These are phyloP conservation scores for Melanostoma mellinum DNA, from an alignment of 2,888 invertebrate species.

Conservation along the genomic window DNA sequence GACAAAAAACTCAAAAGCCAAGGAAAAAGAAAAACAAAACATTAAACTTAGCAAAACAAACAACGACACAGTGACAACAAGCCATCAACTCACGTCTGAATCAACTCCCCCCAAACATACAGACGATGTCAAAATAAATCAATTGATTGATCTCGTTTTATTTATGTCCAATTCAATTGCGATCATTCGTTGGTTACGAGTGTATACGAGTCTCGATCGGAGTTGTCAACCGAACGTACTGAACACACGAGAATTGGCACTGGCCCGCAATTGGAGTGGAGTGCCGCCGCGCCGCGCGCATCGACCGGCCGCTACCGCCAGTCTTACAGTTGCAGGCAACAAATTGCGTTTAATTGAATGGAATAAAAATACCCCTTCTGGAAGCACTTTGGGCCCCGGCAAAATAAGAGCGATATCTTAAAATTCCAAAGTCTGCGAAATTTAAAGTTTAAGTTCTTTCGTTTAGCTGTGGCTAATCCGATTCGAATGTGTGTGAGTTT, in stretches of 20 bases:
- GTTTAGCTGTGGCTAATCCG: slow-evolving; percentile 32
- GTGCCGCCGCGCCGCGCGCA: background rate
- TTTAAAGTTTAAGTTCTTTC: slow-evolving; percentile 63
- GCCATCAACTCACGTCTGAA: slow-evolving; percentile 52
- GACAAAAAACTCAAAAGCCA: slow-evolving; percentile 35
- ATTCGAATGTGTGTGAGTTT: slow-evolving; percentile 53
- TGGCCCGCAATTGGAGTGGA: background rate
- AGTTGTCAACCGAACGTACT: slow-evolving; percentile 65
- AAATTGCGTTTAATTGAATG: slow-evolving; percentile 73
- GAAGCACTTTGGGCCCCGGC: background rate
- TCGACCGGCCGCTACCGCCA: background rate
- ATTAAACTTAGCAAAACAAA: slow-evolving; percentile 4
- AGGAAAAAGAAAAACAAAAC: background rate
- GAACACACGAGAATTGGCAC: slow-evolving; percentile 14
- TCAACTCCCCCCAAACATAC: slow-evolving; percentile 25
- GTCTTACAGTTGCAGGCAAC: slow-evolving; percentile 63
- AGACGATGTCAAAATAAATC: slow-evolving; percentile 81
- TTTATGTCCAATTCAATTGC: slow-evolving; percentile 81
- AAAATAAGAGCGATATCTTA: slow-evolving; percentile 48
- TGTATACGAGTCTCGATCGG: slow-evolving; percentile 52
- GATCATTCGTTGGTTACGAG: slow-evolving; percentile 66
- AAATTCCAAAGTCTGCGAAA: slow-evolving; percentile 60
- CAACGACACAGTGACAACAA: slow-evolving; percentile 55
- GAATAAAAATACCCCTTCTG: slow-evolving; percentile 36
- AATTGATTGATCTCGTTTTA: slow-evolving; percentile 83